Evolutionary conservation across 2,888 invertebrate genomes (phyloP), one percentile per base, ranked within the genome.

Genomic region (Platycheirus rosarum): DNA sequence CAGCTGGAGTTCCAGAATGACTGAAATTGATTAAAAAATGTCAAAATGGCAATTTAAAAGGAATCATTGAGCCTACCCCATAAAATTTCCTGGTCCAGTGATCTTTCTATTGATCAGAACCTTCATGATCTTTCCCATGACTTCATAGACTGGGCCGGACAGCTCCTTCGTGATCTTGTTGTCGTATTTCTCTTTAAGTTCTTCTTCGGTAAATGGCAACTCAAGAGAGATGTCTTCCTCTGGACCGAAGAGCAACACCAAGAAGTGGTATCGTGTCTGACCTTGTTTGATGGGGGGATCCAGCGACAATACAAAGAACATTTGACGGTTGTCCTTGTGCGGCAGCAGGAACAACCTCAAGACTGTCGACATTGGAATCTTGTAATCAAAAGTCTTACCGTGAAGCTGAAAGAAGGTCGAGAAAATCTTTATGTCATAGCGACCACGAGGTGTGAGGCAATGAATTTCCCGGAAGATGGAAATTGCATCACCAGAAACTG

Each of bases 271-370:
- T 84, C 99, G 93, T 0, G 99, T 99, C 92, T 99, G 99, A 55
- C 99, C 99, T 90, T 99, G 99, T 88, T 99, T 99, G 86, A 99
- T 99, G 0, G 99, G 99, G 0, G 99, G 99, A 92, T 99, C 99
- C 86, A 99, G 92, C 63, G 98, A 97, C 66, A 98, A 96, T 46
- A 99, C 98, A 89, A 99, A 99, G 91, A 97, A 99, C 94, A 98
- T 98, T 91, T 99, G 99, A 1, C 99, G 92, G n/a, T 95, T 96
- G 90, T 99, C 99, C 89, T 97, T 98, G 89, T 99, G 99, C 0
- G 99, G 99, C 62, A 99, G 91, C 32, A 99, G 92, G 89, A 99
- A 99, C 13, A 99, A 91, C 6, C 99, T 94, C 13, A 98, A 92
- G 2, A 99, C 98, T 0, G 98, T 98, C 0, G 97, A 97, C 94